These are phyloP conservation scores for Cardinalis cardinalis DNA, from an alignment of 2,113 vertebrate species.

Conservation along the genomic window DNA sequence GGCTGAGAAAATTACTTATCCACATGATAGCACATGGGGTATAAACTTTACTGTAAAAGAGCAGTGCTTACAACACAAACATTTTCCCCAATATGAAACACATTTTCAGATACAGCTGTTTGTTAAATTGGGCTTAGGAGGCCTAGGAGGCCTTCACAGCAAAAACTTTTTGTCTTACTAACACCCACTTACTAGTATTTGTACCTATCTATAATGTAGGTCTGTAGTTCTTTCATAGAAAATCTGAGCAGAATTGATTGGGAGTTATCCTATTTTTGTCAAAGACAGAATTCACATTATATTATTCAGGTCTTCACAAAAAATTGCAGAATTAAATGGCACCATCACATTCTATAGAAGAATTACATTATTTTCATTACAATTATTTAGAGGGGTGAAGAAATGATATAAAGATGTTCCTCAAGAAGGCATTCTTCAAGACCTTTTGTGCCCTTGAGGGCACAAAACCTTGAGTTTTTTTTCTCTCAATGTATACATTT, in stretches of 20 bases:
- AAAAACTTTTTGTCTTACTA: neutral
- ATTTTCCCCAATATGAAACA: neutral
- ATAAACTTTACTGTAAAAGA: slow-evolving; percentile 6
- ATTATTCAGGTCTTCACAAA: neutral
- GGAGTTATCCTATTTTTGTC: neutral
- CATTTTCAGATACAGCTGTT: neutral
- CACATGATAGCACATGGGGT: neutral
- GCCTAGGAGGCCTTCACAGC: neutral
- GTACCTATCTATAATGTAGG: neutral
- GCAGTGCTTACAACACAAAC: neutral
- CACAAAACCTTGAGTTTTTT: neutral
- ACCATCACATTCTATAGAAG: neutral
- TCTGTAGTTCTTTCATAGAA: neutral
- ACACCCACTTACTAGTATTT: neutral
- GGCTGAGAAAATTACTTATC: neutral
- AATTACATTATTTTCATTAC: neutral
- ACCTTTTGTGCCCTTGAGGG: neutral
- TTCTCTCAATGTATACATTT: neutral
- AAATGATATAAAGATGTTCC: neutral
- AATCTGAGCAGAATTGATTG: neutral
- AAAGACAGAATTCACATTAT: neutral
- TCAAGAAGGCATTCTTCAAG: neutral
- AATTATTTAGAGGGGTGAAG: neutral
- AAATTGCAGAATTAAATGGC: neutral
- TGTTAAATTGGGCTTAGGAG: neutral